Conservation (phyloP, 2,797 vertebrate genomes). For the Columba guinea region DNA sequence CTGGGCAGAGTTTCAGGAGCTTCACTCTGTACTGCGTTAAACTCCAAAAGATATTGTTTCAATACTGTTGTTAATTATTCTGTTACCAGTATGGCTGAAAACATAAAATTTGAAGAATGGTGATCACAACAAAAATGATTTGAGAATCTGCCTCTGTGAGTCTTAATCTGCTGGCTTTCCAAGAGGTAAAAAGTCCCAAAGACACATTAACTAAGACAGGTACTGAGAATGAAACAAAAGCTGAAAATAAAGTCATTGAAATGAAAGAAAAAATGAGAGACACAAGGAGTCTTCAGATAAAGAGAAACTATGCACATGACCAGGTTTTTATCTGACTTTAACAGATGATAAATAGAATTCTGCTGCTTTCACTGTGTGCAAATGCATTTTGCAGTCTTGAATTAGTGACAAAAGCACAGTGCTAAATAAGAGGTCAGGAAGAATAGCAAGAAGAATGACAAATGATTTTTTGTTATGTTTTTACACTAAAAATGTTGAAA, state of each 20-base stretch:
- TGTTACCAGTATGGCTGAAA: conserved; percentile 2
- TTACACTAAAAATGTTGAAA: background rate
- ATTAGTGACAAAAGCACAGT: background rate
- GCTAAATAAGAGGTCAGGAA: background rate
- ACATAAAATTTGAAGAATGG: conserved; percentile 8
- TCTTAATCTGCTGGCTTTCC: conserved; percentile 1
- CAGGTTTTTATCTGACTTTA: conserved; percentile 65
- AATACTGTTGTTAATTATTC: background rate
- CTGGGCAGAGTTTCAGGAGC: background rate
- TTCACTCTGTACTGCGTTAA: background rate
- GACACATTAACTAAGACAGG: conserved; percentile 60
- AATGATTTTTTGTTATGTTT: background rate
- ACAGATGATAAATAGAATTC: conserved; percentile 53
- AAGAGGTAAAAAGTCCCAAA: background rate
- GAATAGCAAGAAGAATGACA: background rate
- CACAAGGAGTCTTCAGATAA: conserved; percentile 47
- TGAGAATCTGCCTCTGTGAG: background rate
- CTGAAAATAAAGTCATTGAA: conserved; percentile 68
- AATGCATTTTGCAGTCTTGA: background rate
- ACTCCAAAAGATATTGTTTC: background rate
- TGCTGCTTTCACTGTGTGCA: background rate
- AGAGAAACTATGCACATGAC: conserved; percentile 28
- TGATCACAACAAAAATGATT: conserved; percentile 21
- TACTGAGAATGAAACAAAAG: conserved; percentile 61
- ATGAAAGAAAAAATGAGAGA: conserved; percentile 51